Evolutionary conservation across 1,140 invertebrate genomes (phyloP), one percentile per base, ranked within the genome.

Genomic region (Drosophila baimaii): DNA sequence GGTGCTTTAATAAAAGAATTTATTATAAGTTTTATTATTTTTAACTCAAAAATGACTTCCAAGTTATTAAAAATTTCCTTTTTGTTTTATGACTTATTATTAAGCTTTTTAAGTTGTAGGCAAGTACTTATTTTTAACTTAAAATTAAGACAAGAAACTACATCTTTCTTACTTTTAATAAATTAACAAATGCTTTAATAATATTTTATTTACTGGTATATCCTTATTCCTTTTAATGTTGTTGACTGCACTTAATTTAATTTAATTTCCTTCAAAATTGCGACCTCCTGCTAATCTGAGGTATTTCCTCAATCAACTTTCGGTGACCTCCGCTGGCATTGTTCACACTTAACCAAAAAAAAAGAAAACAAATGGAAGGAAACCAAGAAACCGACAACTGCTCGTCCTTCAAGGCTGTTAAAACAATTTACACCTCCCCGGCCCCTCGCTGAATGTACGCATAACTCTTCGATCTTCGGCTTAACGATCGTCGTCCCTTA

Each of bases 341-440:
- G 63, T 81, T 86, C 75, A 72, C 81, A 82, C 76, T 75, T 71
- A 49, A 27, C 47, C 31, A 12, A 49, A 49, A 55, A 58, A 69
- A 35, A 51, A 59, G 69, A 33, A 62, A 64, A 41, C 51, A 80
- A 76, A 33, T 25, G 54, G 25, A 37, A 27, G 19, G 37, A 54
- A 64, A 15, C 65, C 59, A 63, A 64, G 57, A 35, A 47, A 81
- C 37, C 23, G 68, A 46, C 37, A 61, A 77, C 78, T 70, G 70
- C 62, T 82, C 81, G 85, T 85, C 82, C 79, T 88, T 85, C 82
- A 85, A 85, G 82, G 82, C 82, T 85, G 83, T 85, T 85, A 85
- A 85, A 85, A 88, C 83, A 85, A 85, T 85, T 85, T 85, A 85
- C 82, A 85, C 82, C 69, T 85, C 62, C 49, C 54, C 47, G 7